Conservation (phyloP, 2,113 vertebrate species). For the Vidua macroura region DNA sequence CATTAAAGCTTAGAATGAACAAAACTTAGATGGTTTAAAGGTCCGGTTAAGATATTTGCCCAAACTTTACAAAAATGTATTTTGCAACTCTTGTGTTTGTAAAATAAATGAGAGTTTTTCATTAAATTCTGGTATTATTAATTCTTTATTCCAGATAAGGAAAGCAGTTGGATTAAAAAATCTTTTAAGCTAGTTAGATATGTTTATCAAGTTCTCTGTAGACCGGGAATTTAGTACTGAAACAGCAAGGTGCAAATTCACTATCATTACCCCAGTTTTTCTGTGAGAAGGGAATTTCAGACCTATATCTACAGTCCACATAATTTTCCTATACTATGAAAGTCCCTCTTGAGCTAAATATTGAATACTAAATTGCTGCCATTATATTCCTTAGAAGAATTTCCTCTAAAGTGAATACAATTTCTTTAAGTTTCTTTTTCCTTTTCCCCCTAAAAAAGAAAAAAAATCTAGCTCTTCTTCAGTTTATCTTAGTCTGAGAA, state of each 20-base stretch:
- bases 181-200: background rate
- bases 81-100: background rate
- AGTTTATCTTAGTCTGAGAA: background rate
- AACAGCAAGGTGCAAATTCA: background rate
- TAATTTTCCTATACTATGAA: background rate
- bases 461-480: rapidly evolving
- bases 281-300: background rate
- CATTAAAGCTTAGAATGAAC: conserved; percentile 48
- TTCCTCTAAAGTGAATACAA: background rate
- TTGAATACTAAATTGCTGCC: background rate
- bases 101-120: background rate
- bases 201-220: background rate
- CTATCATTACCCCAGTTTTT: background rate
- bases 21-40: background rate
- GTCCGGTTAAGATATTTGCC: background rate
- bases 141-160: background rate
- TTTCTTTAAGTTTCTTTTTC: rapidly evolving
- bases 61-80: conserved; percentile 11
- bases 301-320: background rate
- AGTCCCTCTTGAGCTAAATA: background rate
- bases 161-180: background rate
- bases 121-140: background rate
- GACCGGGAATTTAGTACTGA: background rate
- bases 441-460: rapidly evolving
- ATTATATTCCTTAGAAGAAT: background rate